Conservation (phyloP, 1,140 invertebrate species). For the Asbolus verrucosus region DNA sequence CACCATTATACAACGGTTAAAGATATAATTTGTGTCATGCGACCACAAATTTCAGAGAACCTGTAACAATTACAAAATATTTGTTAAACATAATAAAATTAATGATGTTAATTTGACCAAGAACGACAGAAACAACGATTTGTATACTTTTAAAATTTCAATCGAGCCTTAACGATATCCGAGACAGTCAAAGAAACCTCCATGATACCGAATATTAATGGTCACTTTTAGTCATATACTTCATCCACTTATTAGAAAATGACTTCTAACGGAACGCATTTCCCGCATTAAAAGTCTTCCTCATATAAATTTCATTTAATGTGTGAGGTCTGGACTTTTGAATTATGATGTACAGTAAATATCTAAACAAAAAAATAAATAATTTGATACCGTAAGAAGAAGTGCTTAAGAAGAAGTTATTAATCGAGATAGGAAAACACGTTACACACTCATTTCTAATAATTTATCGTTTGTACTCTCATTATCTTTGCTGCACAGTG, state of each 20-base stretch:
- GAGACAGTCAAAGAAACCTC: too few relatives aligned
- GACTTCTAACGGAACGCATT: conserved; percentile 18
- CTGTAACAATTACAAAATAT: too few relatives aligned
- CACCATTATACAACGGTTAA: too few relatives aligned
- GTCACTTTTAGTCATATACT: too few relatives aligned
- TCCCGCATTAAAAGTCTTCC: conserved; percentile 28
- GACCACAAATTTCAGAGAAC: too few relatives aligned
- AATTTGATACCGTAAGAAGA: conserved; percentile 14
- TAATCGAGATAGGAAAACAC: conserved; percentile 25
- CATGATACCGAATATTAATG: too few relatives aligned
- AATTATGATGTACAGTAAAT: conserved; percentile 34
- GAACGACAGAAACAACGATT: too few relatives aligned
- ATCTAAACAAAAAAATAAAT: conserved; percentile 31
- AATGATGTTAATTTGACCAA: too few relatives aligned
- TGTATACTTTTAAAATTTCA: too few relatives aligned
- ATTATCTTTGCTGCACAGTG: background rate
- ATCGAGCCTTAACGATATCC: too few relatives aligned
- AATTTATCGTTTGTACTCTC: conserved; percentile 17
- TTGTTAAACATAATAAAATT: too few relatives aligned
- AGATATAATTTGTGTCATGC: too few relatives aligned
- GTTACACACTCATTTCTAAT: conserved; percentile 15
- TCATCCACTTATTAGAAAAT: background rate
- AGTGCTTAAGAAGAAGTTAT: conserved; percentile 13
- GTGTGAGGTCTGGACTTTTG: conserved; percentile 18
- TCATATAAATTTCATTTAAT: conserved; percentile 27